A percentile compares a stretch with the other conserved stretches of the same genome.
phyloP scores from a whole-genome alignment of 2,797 vertebrate genomes.

The Decapterus maruadsi region DNA sequence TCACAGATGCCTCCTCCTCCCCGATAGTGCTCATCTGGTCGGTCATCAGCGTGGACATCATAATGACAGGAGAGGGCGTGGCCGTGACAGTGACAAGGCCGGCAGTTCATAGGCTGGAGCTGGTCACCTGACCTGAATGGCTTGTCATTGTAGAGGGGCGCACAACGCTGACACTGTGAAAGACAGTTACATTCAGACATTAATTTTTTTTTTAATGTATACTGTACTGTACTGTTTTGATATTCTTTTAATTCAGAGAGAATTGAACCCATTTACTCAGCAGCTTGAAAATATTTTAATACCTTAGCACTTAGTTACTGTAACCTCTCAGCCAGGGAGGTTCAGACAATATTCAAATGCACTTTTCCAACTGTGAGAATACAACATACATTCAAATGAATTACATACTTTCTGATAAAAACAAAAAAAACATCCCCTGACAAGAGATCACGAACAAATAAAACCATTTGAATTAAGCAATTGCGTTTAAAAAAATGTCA shows the following conservation, averaged over 20 bases:
- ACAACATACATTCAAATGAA: not conserved
- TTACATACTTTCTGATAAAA: not conserved
- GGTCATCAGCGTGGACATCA: constrained; percentile 83
- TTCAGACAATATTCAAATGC: constrained; percentile 2
- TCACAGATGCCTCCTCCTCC: constrained; percentile 93
- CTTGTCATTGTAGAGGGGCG: constrained; percentile 93
- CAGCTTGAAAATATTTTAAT: not conserved
- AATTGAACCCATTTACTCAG: not conserved
- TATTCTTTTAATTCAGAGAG: not conserved
- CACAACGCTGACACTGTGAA: constrained; percentile 89
- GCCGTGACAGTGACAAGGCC: constrained; percentile 89
- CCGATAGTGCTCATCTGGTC: constrained; percentile 87
- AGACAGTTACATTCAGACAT: constrained; percentile 25
- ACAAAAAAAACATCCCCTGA: constrained; percentile 2
- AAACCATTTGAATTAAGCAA: not conserved
- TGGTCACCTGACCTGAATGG: constrained; percentile 91
- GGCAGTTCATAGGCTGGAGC: constrained; percentile 89
- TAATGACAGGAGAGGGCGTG: constrained; percentile 92
- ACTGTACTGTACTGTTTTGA: not conserved
- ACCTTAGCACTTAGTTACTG: not conserved
- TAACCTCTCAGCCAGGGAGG: not conserved
- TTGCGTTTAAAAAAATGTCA: not conserved
- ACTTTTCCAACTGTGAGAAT: not conserved
- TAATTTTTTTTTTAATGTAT: not conserved
- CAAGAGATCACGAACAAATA: constrained; percentile 3